Evolutionary conservation across 2,888 invertebrate genomes (phyloP), one percentile per base, ranked within the genome.

Genomic region (Syrphus vitripennis): DNA sequence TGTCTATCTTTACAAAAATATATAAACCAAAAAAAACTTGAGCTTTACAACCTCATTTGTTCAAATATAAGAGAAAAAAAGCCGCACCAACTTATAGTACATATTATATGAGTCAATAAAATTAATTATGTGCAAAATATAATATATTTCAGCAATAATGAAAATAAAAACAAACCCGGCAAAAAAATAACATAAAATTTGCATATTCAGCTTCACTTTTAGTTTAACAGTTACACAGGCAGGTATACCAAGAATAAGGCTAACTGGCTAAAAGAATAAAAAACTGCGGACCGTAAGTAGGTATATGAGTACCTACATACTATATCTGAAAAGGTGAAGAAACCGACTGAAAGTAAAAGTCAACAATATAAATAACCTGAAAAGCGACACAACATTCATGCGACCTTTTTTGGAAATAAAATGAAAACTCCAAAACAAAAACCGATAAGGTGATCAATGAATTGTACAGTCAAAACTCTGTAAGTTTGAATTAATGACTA

Each of bases 341-440:
- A 55, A 71, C 65, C 21, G 40, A 65, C 50, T 57, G 75, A 84
- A 80, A 84, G 74, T 75, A 79, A 83, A 79, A 83, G 79, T 75
- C 65, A 57, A 57, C 50, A 75, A 72, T n/a, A 69, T 31, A 50
- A 40, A 72, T 37, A 78, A 72, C 61, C 45, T 81, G 69, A 34
- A 67, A 67, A 2, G 81, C 45, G 65, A 31, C 45, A 74, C 69
- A 72, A 74, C 74, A 83, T 83, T 83, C 79, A 19, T 79, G 74
- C 19, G 61, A 61, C 83, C 69, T 69, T 69, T 69, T 45, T 78
- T 78, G 74, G 74, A 61, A 61, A 74, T 45, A 34, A 53, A n/a
- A n/a, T n/a, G 3, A 34, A 48, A 14, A 34, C 34, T 14, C 14
- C 19, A 59, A 29, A 29, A 48, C 19, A 63, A 42, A 63, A 42